Base-by-base conservation (phyloP, 2,113 vertebrate species). In the Sceloporus tristichus region DNA sequence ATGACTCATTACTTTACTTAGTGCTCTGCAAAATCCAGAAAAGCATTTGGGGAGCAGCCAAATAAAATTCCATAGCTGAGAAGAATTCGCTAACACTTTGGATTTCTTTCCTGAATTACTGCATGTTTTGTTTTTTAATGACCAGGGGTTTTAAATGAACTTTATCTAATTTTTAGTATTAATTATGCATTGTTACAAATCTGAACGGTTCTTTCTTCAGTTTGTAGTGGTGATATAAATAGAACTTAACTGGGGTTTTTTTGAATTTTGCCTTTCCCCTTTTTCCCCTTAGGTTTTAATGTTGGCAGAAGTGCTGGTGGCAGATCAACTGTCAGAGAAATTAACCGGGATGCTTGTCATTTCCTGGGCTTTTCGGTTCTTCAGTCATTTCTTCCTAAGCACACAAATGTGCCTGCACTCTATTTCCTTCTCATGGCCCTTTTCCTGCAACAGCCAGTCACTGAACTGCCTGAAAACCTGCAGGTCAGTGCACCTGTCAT, bases 381-480 rank as follows among this genome's bases (percentile, higher is more conserved):
- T 78, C 99, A 99, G 96, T 98, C 98, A 0, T 97, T 99, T 90
- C 97, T 99, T 85, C 98, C 99, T 4, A 99, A 99, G 93, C 99
- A 99, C 96, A 99, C 98, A 5, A 99, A 98, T 0, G 99, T 99
- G 18, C 98, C 99, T 2, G 98, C 99, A 40, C 98, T 99, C 82
- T 99, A 99, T 95, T 99, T 99, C 92, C 98, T 99, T 92, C 98
- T 99, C 88, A 99, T 99, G 99, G 98, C 98, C 2, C 96, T 99
- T 68, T 99, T 99, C 95, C 97, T 99, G 89, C 99, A 99, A 96
- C 99, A 99, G 97, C 99, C 99, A 0, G 98, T 99, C 94, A 98
- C 96, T 48, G 98, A 99, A 94, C 98, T 99, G 97, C 98, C 99
- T 18, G 99, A 98, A 96, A 98, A 98, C 96, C 98, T 99, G 95